Percentiles rank a stretch among this genome's conserved stretches.
phyloP scores from a whole-genome alignment of 2,113 vertebrate genomes.

The Limanda limanda region DNA sequence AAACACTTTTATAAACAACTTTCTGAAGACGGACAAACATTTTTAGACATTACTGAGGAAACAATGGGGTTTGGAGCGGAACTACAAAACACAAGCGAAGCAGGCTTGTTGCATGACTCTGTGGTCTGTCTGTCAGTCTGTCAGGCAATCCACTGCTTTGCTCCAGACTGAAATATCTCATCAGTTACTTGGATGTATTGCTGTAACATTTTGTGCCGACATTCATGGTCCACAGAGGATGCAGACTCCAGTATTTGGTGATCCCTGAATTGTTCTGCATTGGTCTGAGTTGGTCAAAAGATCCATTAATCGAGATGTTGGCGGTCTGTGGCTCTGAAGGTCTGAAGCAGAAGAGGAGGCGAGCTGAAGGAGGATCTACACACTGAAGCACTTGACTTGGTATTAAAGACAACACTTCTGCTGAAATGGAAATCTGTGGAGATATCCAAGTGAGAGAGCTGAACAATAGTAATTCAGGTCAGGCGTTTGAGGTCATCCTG shows the following conservation, averaged over 20 bases:
- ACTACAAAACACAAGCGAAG: neutral
- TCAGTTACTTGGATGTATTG: neutral
- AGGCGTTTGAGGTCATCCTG: constrained; percentile 96
- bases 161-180: constrained; percentile 10
- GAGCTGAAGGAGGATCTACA: neutral
- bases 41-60: constrained; percentile 4
- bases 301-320: constrained; percentile 42
- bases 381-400: constrained; percentile 44
- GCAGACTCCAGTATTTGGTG: neutral
- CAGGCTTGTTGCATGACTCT: neutral
- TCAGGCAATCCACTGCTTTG: neutral
- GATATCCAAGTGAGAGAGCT: constrained; percentile 95
- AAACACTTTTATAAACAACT: neutral
- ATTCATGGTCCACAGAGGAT: constrained; percentile 1
- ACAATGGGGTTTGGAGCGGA: neutral
- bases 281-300: neutral
- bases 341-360: neutral
- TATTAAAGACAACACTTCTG: constrained; percentile 34
- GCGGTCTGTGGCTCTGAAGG: constrained; percentile 23
- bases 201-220: neutral
- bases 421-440: constrained; percentile 75
- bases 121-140: neutral
- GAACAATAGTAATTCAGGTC: constrained; percentile 94
- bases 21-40: neutral
- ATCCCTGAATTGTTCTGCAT: neutral